phyloP scores from a whole-genome alignment of 2,797 vertebrate genomes.

The Myioborus melanocephalus region DNA sequence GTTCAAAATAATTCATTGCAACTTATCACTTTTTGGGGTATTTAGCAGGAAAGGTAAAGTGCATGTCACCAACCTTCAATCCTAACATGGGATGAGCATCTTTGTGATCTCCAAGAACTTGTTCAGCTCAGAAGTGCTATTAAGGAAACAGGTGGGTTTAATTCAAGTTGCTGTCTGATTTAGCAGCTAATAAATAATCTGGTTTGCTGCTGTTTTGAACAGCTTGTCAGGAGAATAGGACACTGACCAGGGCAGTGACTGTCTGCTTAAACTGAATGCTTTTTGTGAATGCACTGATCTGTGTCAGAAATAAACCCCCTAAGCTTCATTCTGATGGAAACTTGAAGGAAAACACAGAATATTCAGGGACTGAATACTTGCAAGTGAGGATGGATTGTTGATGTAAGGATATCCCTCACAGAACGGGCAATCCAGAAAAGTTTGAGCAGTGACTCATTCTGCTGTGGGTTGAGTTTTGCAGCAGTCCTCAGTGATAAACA shows the following conservation, averaged over 20 bases:
- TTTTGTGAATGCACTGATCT: not conserved
- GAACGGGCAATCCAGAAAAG: not conserved
- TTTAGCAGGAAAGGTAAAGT: not conserved
- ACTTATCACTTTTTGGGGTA: not conserved
- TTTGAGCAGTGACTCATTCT: not conserved
- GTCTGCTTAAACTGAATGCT: not conserved
- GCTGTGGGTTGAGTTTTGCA: not conserved
- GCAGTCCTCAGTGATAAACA: not conserved
- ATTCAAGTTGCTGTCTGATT: not conserved
- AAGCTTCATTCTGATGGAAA: not conserved
- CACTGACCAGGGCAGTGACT: not conserved
- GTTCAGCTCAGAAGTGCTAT: constrained; percentile 10
- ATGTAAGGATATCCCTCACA: not conserved
- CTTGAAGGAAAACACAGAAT: not conserved
- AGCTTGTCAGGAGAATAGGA: not conserved
- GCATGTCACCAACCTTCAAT: not conserved
- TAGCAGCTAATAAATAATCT: constrained; percentile 14
- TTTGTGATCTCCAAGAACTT: not conserved
- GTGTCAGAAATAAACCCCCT: not conserved
- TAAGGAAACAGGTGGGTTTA: not conserved
- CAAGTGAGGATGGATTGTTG: not conserved
- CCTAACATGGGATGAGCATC: not conserved
- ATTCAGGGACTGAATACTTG: not conserved
- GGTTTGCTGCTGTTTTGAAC: not conserved
- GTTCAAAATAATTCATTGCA: not conserved